A percentile compares a stretch with the other conserved stretches of the same genome.
phyloP scores from a whole-genome alignment of 2,113 vertebrate genomes.

The Rhinopomastus cyanomelas region DNA sequence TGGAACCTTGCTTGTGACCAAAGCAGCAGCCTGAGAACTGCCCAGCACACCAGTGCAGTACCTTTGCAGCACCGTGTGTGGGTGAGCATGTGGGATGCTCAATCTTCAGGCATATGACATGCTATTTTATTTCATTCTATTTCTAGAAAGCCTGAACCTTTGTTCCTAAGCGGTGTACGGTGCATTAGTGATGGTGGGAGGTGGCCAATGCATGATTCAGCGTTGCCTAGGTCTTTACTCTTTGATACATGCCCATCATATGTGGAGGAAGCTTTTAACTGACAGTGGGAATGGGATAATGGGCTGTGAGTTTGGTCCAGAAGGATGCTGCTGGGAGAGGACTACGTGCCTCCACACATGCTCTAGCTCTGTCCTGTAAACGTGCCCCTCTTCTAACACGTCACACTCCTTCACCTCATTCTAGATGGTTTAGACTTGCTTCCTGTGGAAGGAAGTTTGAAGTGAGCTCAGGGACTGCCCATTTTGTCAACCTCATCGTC shows the following conservation, averaged over 20 bases:
- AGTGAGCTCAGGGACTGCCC: not conserved
- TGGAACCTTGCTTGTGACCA: not conserved
- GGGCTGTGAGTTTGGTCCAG: not conserved
- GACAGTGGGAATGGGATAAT: not conserved
- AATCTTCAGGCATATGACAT: constrained; percentile 46
- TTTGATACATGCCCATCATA: not conserved
- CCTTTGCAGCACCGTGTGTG: not conserved
- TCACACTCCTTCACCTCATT: not conserved
- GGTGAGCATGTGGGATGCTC: constrained; percentile 43
- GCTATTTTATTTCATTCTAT: constrained; percentile 53
- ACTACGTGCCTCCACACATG: not conserved
- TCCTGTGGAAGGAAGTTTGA: not conserved
- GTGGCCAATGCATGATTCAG: constrained; percentile 25
- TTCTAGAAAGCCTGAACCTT: constrained; percentile 38
- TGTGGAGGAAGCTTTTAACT: not conserved
- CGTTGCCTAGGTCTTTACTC: not conserved
- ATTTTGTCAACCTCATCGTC: not conserved
- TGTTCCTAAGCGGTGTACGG: not conserved
- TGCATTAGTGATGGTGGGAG: constrained; percentile 35
- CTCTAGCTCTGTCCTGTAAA: not conserved
- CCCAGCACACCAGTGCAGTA: not conserved
- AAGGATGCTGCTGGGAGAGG: not conserved
- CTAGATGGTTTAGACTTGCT: not conserved
- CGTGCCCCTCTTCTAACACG: not conserved
- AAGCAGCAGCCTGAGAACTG: not conserved